Evolutionary conservation across 2,888 invertebrate species (phyloP).

Genomic region (Ormyrus pomaceus): DNA sequence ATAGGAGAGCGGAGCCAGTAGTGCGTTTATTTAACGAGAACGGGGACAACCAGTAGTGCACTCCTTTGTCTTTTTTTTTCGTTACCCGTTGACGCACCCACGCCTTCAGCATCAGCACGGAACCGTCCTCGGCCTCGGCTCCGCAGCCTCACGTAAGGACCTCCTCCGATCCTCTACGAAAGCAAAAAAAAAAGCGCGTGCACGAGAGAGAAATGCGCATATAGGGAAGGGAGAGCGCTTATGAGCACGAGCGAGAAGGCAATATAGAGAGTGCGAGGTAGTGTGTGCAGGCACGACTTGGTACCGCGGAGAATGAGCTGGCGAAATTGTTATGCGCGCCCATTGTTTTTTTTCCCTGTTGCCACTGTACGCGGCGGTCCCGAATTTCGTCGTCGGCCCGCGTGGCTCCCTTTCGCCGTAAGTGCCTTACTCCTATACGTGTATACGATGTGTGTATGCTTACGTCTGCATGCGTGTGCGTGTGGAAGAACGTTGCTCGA

Average conservation of each 20-base stretch:
- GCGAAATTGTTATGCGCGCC: constrained; percentile 61
- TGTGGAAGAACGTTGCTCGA: constrained; percentile 39
- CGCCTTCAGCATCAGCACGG: not conserved
- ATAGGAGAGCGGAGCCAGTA: constrained; percentile 47
- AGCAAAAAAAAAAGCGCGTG: not conserved
- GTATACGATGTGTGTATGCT: not conserved
- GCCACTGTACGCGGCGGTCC: not conserved
- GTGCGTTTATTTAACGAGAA: constrained; percentile 61
- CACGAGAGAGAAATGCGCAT: constrained; percentile 14
- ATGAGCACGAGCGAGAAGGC: no score
- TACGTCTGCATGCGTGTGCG: constrained; percentile 36
- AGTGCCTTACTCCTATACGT: no score
- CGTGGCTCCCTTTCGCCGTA: no score
- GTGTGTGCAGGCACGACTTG: constrained; percentile 62
- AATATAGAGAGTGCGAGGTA: constrained; percentile 10
- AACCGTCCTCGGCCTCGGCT: no score
- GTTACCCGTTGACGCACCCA: not conserved
- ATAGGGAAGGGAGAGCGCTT: not conserved
- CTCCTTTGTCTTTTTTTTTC: constrained; percentile 57
- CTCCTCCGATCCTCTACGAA: no score
- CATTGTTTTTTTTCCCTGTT: constrained; percentile 44
- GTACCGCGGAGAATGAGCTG: constrained; percentile 67
- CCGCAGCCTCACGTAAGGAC: no score
- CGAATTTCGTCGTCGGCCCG: no score
- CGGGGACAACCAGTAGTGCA: constrained; percentile 62